Evolutionary conservation across 2,888 invertebrate genomes (phyloP).

Genomic region (Plagodis dolabraria): DNA sequence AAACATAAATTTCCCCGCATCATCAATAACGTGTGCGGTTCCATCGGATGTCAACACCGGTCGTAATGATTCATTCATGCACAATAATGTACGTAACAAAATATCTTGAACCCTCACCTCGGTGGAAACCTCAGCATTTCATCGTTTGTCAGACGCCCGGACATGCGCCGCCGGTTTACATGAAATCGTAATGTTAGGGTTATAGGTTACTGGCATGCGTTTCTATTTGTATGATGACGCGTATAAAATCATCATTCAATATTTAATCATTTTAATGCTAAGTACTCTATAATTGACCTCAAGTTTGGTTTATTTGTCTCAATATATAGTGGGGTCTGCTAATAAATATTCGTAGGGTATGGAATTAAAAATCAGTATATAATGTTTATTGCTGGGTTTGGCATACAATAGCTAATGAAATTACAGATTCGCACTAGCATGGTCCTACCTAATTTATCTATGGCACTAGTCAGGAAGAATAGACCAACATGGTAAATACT

Average conservation of each 20-base stretch:
- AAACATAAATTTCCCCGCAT: slow-evolving; percentile 21
- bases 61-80: slow-evolving; percentile 44
- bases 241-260: slow-evolving; percentile 4
- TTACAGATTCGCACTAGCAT: too few relatives aligned
- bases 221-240: slow-evolving; percentile 24
- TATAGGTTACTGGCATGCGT: slow-evolving; percentile 49
- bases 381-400: too few relatives aligned
- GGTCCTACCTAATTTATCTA: too few relatives aligned
- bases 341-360: too few relatives aligned
- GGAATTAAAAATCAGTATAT: too few relatives aligned
- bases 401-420: too few relatives aligned
- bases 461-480: too few relatives aligned
- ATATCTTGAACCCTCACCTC: slow-evolving; percentile 55
- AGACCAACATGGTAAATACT: too few relatives aligned
- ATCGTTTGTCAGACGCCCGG: slow-evolving; percentile 63
- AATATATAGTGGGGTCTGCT: too few relatives aligned
- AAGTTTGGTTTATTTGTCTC: too few relatives aligned
- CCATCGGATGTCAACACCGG: slow-evolving; percentile 35
- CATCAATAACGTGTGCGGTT: slow-evolving; percentile 40
- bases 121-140: slow-evolving; percentile 52
- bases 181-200: slow-evolving; percentile 47
- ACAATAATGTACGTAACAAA: slow-evolving; percentile 41
- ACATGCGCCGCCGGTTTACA: slow-evolving; percentile 55
- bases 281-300: too few relatives aligned
- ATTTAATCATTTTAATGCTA: not conserved